These are phyloP conservation scores for Acipenser ruthenus DNA, from an alignment of 2,797 vertebrate species.

Conservation along the genomic window DNA sequence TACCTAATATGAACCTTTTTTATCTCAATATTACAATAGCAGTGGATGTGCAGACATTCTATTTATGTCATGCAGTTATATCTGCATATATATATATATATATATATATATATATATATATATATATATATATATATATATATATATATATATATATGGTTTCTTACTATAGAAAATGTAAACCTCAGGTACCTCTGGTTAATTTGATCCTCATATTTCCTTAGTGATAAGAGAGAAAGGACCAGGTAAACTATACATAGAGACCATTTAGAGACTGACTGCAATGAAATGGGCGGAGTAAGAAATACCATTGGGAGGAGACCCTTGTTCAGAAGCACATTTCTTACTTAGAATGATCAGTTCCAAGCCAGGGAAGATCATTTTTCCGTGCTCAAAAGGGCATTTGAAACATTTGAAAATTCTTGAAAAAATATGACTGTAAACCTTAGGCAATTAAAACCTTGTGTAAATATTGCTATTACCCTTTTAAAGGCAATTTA, in stretches of 20 bases:
- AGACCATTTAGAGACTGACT: not conserved
- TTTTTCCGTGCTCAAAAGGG: no score
- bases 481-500: no score
- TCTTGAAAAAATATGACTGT: no score
- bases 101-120: no score
- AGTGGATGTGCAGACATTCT: constrained; percentile 20
- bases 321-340: no score
- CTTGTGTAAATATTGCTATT: no score
- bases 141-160: not conserved
- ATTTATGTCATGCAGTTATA: constrained; percentile 25
- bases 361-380: no score
- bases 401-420: no score
- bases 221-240: not conserved
- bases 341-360: no score
- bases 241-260: not conserved
- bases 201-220: not conserved
- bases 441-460: no score
- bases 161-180: not conserved
- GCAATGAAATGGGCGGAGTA: no score
- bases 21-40: constrained; percentile 23
- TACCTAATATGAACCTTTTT: constrained; percentile 24
- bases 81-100: not conserved
- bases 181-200: not conserved
- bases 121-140: not conserved
- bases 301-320: no score